phyloP scores from a whole-genome alignment of 2,797 vertebrate species.

The Sebastes oblongus region DNA sequence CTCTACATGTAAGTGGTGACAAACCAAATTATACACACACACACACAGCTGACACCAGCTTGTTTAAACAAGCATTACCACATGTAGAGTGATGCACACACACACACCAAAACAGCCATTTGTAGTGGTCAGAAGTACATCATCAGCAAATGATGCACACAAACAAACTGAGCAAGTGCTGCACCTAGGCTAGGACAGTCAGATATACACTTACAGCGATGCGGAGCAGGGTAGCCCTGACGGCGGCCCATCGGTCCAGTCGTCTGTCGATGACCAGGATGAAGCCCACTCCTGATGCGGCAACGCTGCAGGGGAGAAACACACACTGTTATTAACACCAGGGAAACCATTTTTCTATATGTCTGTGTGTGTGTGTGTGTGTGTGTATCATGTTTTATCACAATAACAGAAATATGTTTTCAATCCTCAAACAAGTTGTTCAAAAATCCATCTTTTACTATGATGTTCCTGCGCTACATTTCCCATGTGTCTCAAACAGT shows the following conservation, averaged over 20 bases:
- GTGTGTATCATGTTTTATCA: background rate
- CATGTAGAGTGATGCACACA: background rate
- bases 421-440: background rate
- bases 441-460: background rate
- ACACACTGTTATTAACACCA: slow-evolving; percentile 13
- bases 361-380: background rate
- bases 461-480: background rate
- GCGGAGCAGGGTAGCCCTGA: slow-evolving; percentile 92
- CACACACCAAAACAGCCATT: slow-evolving; percentile 34
- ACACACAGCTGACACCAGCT: slow-evolving; percentile 40
- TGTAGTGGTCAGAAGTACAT: background rate
- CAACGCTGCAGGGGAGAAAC: slow-evolving; percentile 80
- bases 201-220: slow-evolving; percentile 85
- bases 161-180: background rate
- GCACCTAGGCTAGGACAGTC: background rate
- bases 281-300: slow-evolving; percentile 91
- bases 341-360: background rate
- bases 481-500: background rate
- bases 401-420: background rate
- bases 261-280: slow-evolving; percentile 96
- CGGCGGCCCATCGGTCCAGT: slow-evolving; percentile 95
- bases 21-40: slow-evolving; percentile 48
- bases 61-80: slow-evolving; percentile 18
- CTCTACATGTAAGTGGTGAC: background rate
- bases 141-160: slow-evolving; percentile 16